Conservation (phyloP, 1,140 invertebrate species). For the Mercenaria mercenaria region DNA sequence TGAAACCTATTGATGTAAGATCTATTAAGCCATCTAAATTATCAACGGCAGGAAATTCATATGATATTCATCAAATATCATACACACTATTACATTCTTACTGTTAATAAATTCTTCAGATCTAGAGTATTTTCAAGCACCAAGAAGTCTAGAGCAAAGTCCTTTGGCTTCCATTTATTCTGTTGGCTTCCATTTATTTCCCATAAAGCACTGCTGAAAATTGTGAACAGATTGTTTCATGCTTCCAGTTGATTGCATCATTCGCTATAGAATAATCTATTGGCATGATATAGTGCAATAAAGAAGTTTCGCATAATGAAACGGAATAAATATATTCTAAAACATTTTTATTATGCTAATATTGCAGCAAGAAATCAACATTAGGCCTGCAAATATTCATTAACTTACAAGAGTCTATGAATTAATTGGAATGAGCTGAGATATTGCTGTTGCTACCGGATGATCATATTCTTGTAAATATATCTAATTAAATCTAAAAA, state of each 20-base stretch:
- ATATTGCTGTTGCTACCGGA: too few species aligned
- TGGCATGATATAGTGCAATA: not conserved
- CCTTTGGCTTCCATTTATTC: conserved; percentile 30
- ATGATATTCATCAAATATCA: conserved; percentile 27
- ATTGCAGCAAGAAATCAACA: too few species aligned
- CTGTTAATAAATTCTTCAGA: conserved; percentile 42
- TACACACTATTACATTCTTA: conserved; percentile 12
- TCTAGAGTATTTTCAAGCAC: conserved; percentile 23
- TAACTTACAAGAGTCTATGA: too few species aligned
- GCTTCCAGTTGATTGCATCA: conserved; percentile 29
- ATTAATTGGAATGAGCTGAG: too few species aligned
- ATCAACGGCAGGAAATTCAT: conserved; percentile 15
- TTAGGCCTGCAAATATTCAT: too few species aligned
- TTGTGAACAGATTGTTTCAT: conserved; percentile 34
- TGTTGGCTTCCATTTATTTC: conserved; percentile 48
- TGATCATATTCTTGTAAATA: too few species aligned
- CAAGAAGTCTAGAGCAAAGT: conserved; percentile 27
- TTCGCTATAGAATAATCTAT: not conserved
- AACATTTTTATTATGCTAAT: not conserved
- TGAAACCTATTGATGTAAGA: conserved; percentile 3
- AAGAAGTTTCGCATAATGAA: not conserved
- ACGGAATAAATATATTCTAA: not conserved
- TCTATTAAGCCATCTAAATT: conserved; percentile 10
- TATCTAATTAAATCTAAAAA: too few species aligned
- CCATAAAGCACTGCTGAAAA: conserved; percentile 33